Conservation (phyloP, 1,140 invertebrate species). For the Camponotus vicinus region DNA sequence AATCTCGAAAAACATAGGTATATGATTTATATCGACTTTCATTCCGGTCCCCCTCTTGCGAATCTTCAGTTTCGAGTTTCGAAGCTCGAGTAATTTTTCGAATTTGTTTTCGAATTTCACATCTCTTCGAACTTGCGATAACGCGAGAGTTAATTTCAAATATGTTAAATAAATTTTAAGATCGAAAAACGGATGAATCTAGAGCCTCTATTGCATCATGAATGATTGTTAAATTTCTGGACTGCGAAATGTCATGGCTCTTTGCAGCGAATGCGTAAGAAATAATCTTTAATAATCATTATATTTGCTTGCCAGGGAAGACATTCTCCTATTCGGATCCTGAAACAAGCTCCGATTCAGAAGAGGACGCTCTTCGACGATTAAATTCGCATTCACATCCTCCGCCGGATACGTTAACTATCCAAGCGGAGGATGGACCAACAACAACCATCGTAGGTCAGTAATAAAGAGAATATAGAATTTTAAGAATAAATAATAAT, state of each 20-base stretch:
- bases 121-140: not conserved
- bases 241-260: not conserved
- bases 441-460: slow-evolving; percentile 76
- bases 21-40: slow-evolving; percentile 14
- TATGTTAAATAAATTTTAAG: not conserved
- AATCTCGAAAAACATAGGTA: slow-evolving; percentile 83
- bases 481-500: slow-evolving; percentile 12
- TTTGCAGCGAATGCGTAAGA: not conserved
- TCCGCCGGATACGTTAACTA: slow-evolving; percentile 83
- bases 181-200: not conserved
- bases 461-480: not conserved
- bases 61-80: not conserved
- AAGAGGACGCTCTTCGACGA: slow-evolving; percentile 91
- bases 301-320: slow-evolving; percentile 76
- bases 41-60: not conserved
- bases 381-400: slow-evolving; percentile 86
- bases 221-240: not conserved
- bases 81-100: not conserved
- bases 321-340: slow-evolving; percentile 83
- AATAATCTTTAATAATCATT: slow-evolving; percentile 11
- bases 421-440: slow-evolving; percentile 83
- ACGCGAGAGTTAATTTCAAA: not conserved
- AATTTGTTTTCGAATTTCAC: not conserved
- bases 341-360: slow-evolving; percentile 91
- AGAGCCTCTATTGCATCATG: not conserved